These are phyloP conservation scores for Prosopocoilus inquinatus DNA, from an alignment of 2,888 invertebrate species.

Conservation along the genomic window DNA sequence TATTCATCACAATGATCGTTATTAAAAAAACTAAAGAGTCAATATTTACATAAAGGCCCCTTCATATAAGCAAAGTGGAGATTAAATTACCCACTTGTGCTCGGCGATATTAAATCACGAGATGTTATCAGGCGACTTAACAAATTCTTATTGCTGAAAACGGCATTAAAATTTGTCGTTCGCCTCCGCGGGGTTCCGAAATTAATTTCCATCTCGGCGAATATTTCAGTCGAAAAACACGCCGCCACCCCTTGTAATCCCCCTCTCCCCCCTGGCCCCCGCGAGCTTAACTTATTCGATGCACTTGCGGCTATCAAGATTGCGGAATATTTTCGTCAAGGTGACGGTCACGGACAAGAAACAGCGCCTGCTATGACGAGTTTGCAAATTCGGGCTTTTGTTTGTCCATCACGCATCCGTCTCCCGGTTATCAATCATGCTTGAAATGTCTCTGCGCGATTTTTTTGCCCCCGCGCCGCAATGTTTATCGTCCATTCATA, in stretches of 20 bases:
- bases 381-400: conserved; percentile 40
- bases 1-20: too few relatives aligned
- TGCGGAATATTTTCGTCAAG: conserved; percentile 31
- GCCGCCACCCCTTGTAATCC: conserved; percentile 28
- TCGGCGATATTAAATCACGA: conserved; percentile 2
- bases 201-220: conserved; percentile 13
- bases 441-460: conserved; percentile 24
- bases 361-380: conserved; percentile 40
- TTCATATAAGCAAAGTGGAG: not conserved
- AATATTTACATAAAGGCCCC: too few relatives aligned
- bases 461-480: too few relatives aligned
- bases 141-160: conserved; percentile 5
- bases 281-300: conserved; percentile 19
- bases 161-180: conserved; percentile 2
- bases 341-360: conserved; percentile 33
- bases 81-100: not conserved
- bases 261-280: too few relatives aligned
- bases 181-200: conserved; percentile 3
- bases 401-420: conserved; percentile 33
- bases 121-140: not conserved
- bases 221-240: conserved; percentile 22
- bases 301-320: conserved; percentile 38
- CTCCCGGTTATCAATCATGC: conserved; percentile 39
- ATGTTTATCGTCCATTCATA: too few relatives aligned
- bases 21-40: too few relatives aligned